Conservation (phyloP, 2,888 invertebrate species). For the Anthrax anthrax region DNA sequence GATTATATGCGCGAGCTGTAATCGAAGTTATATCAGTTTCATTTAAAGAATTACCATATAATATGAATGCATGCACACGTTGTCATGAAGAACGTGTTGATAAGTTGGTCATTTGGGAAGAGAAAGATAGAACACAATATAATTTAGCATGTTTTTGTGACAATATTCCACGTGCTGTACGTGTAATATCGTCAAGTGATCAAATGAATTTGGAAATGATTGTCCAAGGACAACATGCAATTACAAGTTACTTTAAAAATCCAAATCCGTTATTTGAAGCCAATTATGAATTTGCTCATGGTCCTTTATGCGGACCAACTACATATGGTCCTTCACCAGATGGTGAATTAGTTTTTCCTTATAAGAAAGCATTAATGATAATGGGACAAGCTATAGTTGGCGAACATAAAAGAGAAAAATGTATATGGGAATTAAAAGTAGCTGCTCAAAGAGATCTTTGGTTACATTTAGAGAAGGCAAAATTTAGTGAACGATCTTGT, state of each 20-base stretch:
- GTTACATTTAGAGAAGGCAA: slow-evolving; percentile 74
- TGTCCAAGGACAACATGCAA: slow-evolving; percentile 72
- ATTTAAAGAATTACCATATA: slow-evolving; percentile 71
- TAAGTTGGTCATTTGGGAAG: slow-evolving; percentile 69
- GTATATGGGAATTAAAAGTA: slow-evolving; percentile 70
- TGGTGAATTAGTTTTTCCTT: slow-evolving; percentile 77
- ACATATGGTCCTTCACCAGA: slow-evolving; percentile 65
- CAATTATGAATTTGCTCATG: slow-evolving; percentile 77
- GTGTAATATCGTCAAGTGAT: slow-evolving; percentile 66
- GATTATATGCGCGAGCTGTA: slow-evolving; percentile 68
- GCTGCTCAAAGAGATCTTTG: slow-evolving; percentile 73
- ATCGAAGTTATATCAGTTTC: slow-evolving; percentile 59
- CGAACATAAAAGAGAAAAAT: slow-evolving; percentile 54
- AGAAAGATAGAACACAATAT: slow-evolving; percentile 47
- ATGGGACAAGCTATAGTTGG: slow-evolving; percentile 35
- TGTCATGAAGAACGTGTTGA: slow-evolving; percentile 79
- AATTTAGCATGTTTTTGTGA: slow-evolving; percentile 63
- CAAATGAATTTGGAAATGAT: slow-evolving; percentile 66
- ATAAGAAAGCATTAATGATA: slow-evolving; percentile 58
- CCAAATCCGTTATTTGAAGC: slow-evolving; percentile 73
- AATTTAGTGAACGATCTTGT: slow-evolving; percentile 71
- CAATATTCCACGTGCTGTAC: slow-evolving; percentile 43
- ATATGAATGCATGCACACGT: slow-evolving; percentile 64
- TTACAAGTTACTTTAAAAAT: slow-evolving; percentile 78
- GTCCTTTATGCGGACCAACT: slow-evolving; percentile 74